Base-by-base conservation (phyloP, 2,113 vertebrate genomes). In the Tychaedon coryphoeus region DNA sequence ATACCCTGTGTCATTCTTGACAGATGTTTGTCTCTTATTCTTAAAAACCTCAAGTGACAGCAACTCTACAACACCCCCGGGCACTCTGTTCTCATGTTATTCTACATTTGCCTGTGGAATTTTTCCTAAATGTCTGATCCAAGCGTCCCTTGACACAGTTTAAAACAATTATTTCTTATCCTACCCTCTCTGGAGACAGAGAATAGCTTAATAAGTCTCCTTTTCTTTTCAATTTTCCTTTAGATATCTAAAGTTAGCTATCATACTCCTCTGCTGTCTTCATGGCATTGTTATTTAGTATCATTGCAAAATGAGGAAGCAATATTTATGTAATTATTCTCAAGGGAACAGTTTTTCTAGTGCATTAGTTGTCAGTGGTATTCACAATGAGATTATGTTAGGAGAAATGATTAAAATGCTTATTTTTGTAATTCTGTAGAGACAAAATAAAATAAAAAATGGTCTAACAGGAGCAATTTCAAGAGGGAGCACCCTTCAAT, bases 1-100 rank as follows among this genome's bases (percentile, higher is more conserved):
- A 29, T 79, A 76, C 23, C 28, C 54, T 78, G 12, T 92, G 74
- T 69, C 50, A 26, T 69, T 75, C 18, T 67, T 90, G 85, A 88
- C 90, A 92, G 90, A 92, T 88, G 54, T 93, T 92, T 93, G 23
- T 86, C 45, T 93, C 77, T 93, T 92, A 23, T 4, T 87, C 8
- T 56, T 72, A 71, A 87, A 92, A 78, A 24, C 18, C 58, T 23
- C 53, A 70, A 86, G 31, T 88, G 95, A 90, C 95, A 92, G 88
- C 0, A 0, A 48, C 62, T 83, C 62, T 82, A n/a, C 74, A 90
- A 34, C 56, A 88, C 51, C 90, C 78, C 38, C 29, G 54, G 71
- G 88, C 74, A 34, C 34, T 69, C 40, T 86, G 18, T 72, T 92
- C 53, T 88, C 42, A 69, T 92, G 85, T 82, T 93, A 76, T 79